Base-by-base conservation (phyloP, 2,888 invertebrate genomes). In the Apamea crenata region DNA sequence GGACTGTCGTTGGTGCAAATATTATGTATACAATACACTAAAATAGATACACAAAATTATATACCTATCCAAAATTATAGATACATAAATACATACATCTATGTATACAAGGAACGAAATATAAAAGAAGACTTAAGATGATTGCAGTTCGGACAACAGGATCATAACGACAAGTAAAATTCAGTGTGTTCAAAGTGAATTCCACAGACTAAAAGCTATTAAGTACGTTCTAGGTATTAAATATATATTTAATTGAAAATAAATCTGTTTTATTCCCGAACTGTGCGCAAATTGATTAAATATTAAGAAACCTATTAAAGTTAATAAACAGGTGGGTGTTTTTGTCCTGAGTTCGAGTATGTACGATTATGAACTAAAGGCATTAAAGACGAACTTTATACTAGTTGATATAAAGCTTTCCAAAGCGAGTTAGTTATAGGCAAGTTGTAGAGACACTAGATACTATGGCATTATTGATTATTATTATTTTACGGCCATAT, bases 341-440 rank as follows among this genome's bases (percentile, higher is more conserved):
- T 56, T 36, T 29, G 40, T 53, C 32, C n/a, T 36, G 7, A 74
- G 47, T 44, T 44, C 67, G 16, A 16, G 32, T 59, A 66, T 50
- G 36, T 69, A 12, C 16, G n/a, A 50, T 21, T 36, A 78, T 67
- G 40, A 29, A 65, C 36, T 78, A 18, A 18, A 69, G 0, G 59
- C 8, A 44, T 40, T 53, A 53, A 44, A 78, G 18, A 63, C 53
- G 29, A 68, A 16, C 61, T 63, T 29, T 12, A 59, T 40, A 25
- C 14, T n/a, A 14, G 40, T 16, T 16, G 5, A 8, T 70, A n/a
- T 66, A 81, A 76, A 70, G 69, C 32, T 70, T 66, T 70, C 50
- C 61, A 12, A 75, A 56, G 25, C 16, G 25, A 80, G 61, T 56
- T 25, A 56, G 56, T 40, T 32, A 59, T 50, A 40, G 29, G 32